phyloP scores from a whole-genome alignment of 2,113 vertebrate species.

The Phalacrocorax carbo region DNA sequence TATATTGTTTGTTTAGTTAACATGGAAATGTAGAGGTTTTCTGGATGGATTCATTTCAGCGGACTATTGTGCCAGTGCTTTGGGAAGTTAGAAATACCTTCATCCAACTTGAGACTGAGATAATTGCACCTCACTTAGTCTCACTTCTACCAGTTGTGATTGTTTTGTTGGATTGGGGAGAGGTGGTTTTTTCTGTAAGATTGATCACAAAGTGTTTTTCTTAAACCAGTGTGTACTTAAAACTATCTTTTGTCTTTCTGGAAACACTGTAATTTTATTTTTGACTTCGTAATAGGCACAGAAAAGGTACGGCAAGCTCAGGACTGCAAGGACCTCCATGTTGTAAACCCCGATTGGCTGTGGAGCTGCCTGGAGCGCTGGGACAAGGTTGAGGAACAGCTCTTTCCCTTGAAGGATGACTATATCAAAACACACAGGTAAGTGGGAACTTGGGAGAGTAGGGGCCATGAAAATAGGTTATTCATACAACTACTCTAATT shows the following conservation, averaged over 20 bases:
- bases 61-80: neutral
- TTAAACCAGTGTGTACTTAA: neutral
- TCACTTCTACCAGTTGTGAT: neutral
- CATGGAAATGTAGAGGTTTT: neutral
- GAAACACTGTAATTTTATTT: neutral
- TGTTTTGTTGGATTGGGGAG: neutral
- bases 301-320: slow-evolving; percentile 95
- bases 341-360: slow-evolving; percentile 96
- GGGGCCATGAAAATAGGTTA: neutral
- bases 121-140: neutral
- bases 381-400: slow-evolving; percentile 93
- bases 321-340: slow-evolving; percentile 85
- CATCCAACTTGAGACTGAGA: neutral
- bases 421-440: slow-evolving; percentile 83
- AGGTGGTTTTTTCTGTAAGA: neutral
- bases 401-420: slow-evolving; percentile 92
- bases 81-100: neutral
- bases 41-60: neutral
- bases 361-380: slow-evolving; percentile 97
- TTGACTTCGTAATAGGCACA: slow-evolving; percentile 78
- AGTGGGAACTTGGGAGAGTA: neutral
- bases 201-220: neutral
- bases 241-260: neutral
- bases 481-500: neutral
- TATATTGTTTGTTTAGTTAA: neutral